Evolutionary conservation across 2,797 vertebrate genomes (phyloP).

Genomic region (Decapterus maruadsi): DNA sequence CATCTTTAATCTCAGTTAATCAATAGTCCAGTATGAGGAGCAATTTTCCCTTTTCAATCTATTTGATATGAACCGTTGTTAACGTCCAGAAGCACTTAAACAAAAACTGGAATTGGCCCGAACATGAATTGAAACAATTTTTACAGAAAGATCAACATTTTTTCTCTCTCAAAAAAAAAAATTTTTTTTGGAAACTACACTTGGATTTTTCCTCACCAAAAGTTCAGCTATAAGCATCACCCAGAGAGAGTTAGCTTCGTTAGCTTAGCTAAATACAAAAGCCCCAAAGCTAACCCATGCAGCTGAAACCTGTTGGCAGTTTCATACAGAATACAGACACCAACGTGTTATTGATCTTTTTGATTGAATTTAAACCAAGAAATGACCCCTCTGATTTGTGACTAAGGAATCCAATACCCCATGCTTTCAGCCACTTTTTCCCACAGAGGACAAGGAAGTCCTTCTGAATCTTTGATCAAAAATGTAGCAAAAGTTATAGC

Average conservation of each 20-base stretch:
- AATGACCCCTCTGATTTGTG: background rate
- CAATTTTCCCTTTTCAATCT: background rate
- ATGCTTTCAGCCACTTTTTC: background rate
- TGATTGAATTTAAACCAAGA: background rate
- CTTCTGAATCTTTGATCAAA: too few relatives aligned
- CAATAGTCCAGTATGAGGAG: background rate
- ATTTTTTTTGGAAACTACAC: background rate
- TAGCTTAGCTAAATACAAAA: background rate
- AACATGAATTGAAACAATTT: background rate
- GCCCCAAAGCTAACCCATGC: background rate
- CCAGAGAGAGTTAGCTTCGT: background rate
- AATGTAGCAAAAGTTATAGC: too few relatives aligned
- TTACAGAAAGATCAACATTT: background rate
- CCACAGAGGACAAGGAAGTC: too few relatives aligned
- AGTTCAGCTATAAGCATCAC: background rate
- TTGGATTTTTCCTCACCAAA: background rate
- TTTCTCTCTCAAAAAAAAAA: background rate
- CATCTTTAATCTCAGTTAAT: conserved; percentile 22
- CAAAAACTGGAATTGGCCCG: background rate
- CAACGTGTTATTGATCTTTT: background rate
- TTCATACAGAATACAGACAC: background rate
- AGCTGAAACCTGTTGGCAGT: background rate
- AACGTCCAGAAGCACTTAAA: background rate
- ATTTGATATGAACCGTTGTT: background rate
- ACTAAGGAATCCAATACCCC: background rate